Conservation (phyloP, 2,797 vertebrate species). For the Channa striata region DNA sequence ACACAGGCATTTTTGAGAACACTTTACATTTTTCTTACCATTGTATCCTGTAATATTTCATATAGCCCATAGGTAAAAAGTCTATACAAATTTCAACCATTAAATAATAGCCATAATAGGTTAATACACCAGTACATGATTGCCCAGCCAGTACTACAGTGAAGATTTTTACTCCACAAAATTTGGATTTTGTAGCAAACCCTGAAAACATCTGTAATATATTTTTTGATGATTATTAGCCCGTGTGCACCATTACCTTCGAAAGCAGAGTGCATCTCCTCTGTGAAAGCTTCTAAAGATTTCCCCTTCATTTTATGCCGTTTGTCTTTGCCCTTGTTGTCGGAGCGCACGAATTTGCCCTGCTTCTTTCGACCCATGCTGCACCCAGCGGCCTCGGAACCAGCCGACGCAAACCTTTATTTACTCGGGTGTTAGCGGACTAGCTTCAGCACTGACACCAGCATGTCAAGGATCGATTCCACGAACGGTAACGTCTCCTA, state of each 20-base stretch:
- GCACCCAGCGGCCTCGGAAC: not conserved
- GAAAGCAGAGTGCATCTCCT: constrained; percentile 85
- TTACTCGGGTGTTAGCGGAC: constrained; percentile 24
- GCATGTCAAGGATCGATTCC: not conserved
- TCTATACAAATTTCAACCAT: not conserved
- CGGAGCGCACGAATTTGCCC: constrained; percentile 70
- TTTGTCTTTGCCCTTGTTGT: constrained; percentile 81
- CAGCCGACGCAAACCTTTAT: not conserved
- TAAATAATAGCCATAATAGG: not conserved
- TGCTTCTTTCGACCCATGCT: constrained; percentile 85
- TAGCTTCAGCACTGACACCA: constrained; percentile 21
- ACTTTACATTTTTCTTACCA: not conserved
- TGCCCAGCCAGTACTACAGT: not conserved
- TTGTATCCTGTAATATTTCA: not conserved
- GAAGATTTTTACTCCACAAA: not conserved
- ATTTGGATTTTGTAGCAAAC: not conserved
- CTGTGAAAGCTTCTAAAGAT: constrained; percentile 83
- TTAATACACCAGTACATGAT: not conserved
- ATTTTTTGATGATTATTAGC: not conserved
- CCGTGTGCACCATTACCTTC: constrained; percentile 77
- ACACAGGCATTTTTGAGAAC: too few relatives aligned
- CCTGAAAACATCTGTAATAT: not conserved
- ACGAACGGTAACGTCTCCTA: not conserved
- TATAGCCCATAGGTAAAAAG: not conserved
- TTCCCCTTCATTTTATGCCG: constrained; percentile 85